Conservation (phyloP, 2,113 vertebrate genomes). For the Microtus ochrogaster region DNA sequence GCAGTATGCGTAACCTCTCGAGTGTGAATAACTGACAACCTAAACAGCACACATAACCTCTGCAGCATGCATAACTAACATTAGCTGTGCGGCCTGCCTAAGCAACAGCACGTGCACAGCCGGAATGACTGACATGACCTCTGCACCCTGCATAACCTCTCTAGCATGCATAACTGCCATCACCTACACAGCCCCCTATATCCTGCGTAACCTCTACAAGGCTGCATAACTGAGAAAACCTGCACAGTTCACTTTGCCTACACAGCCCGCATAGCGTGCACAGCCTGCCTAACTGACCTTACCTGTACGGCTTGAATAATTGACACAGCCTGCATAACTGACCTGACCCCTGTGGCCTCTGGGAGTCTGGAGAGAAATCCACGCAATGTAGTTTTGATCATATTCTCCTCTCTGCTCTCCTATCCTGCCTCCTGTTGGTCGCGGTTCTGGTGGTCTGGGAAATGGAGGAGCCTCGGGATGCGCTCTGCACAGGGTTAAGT, state of each 20-base stretch:
- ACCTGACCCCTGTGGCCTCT: not conserved
- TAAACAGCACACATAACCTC: not conserved
- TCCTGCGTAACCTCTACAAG: not conserved
- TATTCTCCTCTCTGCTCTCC: not conserved
- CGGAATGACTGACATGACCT: not conserved
- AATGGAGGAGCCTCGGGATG: not conserved
- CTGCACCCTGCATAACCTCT: not conserved
- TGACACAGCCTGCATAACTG: not conserved
- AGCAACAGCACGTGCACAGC: not conserved
- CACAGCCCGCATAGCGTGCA: not conserved
- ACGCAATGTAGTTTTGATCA: not conserved
- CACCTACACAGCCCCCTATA: no score
- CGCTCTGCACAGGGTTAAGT: not conserved
- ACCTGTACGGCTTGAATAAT: not conserved
- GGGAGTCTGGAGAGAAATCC: not conserved
- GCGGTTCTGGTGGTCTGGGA: not conserved
- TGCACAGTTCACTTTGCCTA: not conserved
- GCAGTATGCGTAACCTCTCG: not conserved
- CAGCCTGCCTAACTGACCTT: not conserved
- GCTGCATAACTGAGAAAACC: not conserved
- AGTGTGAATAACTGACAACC: no score
- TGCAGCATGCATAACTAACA: no score
- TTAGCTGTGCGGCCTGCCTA: not conserved
- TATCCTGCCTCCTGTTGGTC: not conserved
- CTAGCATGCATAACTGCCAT: not conserved